phyloP scores from a whole-genome alignment of 2,888 invertebrate species.

The Calameuta idolon region DNA sequence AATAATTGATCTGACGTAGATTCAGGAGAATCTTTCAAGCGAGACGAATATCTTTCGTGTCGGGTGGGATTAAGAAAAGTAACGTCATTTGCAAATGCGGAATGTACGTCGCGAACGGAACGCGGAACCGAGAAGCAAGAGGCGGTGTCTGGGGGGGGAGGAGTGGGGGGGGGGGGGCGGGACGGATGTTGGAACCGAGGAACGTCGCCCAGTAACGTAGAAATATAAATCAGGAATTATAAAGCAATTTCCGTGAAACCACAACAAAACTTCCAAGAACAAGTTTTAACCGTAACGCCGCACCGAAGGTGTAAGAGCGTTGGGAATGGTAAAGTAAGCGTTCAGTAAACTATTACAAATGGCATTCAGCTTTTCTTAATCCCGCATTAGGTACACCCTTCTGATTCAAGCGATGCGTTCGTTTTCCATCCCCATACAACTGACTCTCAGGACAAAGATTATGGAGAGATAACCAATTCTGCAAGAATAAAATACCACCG shows the following conservation, averaged over 20 bases:
- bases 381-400: slow-evolving; percentile 43
- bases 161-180: too few species aligned
- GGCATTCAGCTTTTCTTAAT: slow-evolving; percentile 47
- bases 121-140: background rate
- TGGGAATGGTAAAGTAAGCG: slow-evolving; percentile 21
- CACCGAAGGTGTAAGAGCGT: slow-evolving; percentile 17
- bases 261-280: slow-evolving; percentile 41
- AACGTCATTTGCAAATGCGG: slow-evolving; percentile 25
- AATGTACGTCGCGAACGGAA: background rate
- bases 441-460: background rate
- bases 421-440: background rate
- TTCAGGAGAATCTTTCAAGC: background rate
- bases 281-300: slow-evolving; percentile 22
- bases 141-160: background rate
- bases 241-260: slow-evolving; percentile 55
- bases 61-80: slow-evolving; percentile 25
- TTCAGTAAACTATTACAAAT: slow-evolving; percentile 50
- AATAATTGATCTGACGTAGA: background rate
- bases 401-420: background rate
- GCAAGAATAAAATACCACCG: slow-evolving; percentile 7
- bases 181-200: background rate
- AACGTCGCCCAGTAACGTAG: slow-evolving; percentile 5
- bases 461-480: slow-evolving; percentile 1
- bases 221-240: slow-evolving; percentile 57
- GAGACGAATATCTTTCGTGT: background rate